Evolutionary conservation across 2,888 invertebrate genomes (phyloP).

Genomic region (Sinhomidia bicolor): DNA sequence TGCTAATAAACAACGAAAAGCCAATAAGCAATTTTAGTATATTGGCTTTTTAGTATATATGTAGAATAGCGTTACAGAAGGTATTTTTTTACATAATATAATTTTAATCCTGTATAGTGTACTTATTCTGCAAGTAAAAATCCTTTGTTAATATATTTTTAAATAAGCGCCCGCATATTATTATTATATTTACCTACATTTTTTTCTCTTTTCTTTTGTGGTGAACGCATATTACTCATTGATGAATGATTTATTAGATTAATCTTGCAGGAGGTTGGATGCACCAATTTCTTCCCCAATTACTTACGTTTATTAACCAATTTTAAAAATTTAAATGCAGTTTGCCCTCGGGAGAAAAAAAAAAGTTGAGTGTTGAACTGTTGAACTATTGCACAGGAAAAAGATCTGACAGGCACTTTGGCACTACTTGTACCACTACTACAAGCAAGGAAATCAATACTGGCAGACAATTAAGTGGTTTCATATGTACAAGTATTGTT

Average conservation of each 20-base stretch:
- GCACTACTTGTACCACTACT: not conserved
- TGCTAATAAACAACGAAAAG: not conserved
- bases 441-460: constrained; percentile 25
- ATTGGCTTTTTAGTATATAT: not conserved
- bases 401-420: not conserved
- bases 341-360: constrained; percentile 42
- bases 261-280: constrained; percentile 45
- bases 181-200: not conserved
- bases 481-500: not conserved
- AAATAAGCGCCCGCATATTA: not conserved
- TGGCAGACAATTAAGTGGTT: not conserved
- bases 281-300: constrained; percentile 29
- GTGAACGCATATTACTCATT: constrained; percentile 15
- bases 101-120: not conserved
- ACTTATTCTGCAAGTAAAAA: not conserved
- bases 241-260: constrained; percentile 59
- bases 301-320: constrained; percentile 33
- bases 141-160: not conserved
- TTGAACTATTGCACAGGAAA: constrained; percentile 22
- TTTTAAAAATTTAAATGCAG: constrained; percentile 10
- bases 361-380: constrained; percentile 44
- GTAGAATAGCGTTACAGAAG: not conserved
- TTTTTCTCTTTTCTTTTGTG: not conserved
- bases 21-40: constrained; percentile 2
- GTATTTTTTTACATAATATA: not conserved